phyloP scores from a whole-genome alignment of 2,113 vertebrate species.

The Urocolius indicus region DNA sequence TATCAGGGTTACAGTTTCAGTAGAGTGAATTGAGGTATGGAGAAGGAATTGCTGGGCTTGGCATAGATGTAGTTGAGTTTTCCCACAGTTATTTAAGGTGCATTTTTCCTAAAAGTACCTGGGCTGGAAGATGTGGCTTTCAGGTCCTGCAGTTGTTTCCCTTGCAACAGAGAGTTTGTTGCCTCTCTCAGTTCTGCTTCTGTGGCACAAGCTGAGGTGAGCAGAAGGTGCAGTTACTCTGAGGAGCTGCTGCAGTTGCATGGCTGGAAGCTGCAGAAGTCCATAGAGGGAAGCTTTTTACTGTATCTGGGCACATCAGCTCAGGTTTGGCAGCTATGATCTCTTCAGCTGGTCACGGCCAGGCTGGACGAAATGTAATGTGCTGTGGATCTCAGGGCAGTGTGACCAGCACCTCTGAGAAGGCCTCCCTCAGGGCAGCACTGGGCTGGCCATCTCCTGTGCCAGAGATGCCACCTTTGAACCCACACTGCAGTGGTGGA shows the following conservation, averaged over 20 bases:
- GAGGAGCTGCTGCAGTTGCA: not conserved
- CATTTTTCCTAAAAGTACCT: not conserved
- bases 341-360: not conserved
- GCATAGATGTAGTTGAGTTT: not conserved
- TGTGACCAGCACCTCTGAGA: not conserved
- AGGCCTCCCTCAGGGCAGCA: not conserved
- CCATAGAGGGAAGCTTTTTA: not conserved
- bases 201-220: not conserved
- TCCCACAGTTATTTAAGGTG: not conserved
- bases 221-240: not conserved
- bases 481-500: not conserved
- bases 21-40: not conserved
- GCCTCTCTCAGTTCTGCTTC: not conserved
- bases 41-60: not conserved
- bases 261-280: not conserved
- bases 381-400: not conserved
- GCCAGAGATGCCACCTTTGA: not conserved
- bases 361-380: not conserved
- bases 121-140: not conserved
- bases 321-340: not conserved
- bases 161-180: not conserved
- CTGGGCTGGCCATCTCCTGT: not conserved
- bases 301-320: not conserved
- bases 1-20: not conserved
- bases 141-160: not conserved